Base-by-base conservation (phyloP, 2,113 vertebrate genomes). In the Montifringilla adamsi region DNA sequence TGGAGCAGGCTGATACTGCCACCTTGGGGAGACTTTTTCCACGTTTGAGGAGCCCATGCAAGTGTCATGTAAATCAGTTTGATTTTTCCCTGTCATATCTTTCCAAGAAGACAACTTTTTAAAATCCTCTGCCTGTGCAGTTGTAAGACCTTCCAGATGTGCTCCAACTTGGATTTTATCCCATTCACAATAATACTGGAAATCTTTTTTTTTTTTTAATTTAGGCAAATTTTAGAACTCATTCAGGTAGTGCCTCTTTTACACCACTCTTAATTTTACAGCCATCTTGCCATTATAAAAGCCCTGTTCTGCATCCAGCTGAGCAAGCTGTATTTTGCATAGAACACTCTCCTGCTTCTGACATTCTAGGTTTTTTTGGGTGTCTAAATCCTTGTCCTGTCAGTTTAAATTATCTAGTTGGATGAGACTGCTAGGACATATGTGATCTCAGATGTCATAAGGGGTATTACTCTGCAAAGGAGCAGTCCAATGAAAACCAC, bases 1-100 rank as follows among this genome's bases (percentile, higher is more conserved):
- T 91, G 95, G 94, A 92, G 89, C 85, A 97, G 97, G 94, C 93
- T 93, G 96, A 96, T 98, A 88, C 97, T 97, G 97, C 98, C 97
- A 97, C 94, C 97, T 97, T 95, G 93, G 97, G 96, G 98, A 97
- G 66, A 70, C 52, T 95, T 82, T 43, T 89, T 89, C 68, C 37
- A 70, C 2, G 2, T 93, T 84, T 53, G 53, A 91, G 85, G 41
- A 87, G 55, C 33, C 24, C 74, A 62, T 90, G 67, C 58, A 70
- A 90, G 80, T 43, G 52, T 84, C 82, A 85, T 15, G 90, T 73
- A 95, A 96, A 92, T 80, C 60, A 69, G 11, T 30, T 90, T 52
- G 31, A 33, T 70, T 93, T 93, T 73, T 82, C 69, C 50, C 55
- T 31, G 52, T 89, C 86, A 72, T 49, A 80, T 56, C 59, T 35